Conservation (phyloP, 2,888 invertebrate species). For the Sarcophaga rosellei region DNA sequence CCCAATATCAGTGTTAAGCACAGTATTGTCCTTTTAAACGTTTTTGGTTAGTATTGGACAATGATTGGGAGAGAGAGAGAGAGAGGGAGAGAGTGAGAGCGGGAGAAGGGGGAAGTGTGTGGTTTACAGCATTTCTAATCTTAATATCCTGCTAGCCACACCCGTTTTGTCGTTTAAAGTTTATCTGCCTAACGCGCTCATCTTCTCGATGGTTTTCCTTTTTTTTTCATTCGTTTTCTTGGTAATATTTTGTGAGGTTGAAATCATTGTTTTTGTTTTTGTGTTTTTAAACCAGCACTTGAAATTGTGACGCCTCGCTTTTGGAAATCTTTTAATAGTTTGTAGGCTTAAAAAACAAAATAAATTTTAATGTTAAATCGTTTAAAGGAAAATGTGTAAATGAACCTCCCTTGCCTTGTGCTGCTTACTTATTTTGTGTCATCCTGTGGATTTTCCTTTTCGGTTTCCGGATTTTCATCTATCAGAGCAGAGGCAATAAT, state of each 20-base stretch:
- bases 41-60: constrained; percentile 20
- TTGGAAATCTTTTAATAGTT: too few relatives aligned
- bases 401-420: not conserved
- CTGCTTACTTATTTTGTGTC: not conserved
- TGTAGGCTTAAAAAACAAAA: not conserved
- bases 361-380: not conserved
- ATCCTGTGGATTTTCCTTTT: constrained; percentile 49
- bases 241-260: constrained; percentile 38
- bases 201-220: not conserved
- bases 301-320: constrained; percentile 51
- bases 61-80: too few relatives aligned
- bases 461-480: constrained; percentile 34
- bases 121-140: not conserved
- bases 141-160: constrained; percentile 44
- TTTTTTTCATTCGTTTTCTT: not conserved
- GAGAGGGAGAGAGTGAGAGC: too few relatives aligned
- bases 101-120: too few relatives aligned
- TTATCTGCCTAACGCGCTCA: constrained; percentile 65
- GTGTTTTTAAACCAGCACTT: not conserved
- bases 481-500: constrained; percentile 57
- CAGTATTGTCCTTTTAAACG: not conserved
- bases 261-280: constrained; percentile 37
- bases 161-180: constrained; percentile 61
- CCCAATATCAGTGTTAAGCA: not conserved
- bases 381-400: not conserved